phyloP scores from a whole-genome alignment of 2,797 vertebrate species.

The Aselliscus stoliczkanus region DNA sequence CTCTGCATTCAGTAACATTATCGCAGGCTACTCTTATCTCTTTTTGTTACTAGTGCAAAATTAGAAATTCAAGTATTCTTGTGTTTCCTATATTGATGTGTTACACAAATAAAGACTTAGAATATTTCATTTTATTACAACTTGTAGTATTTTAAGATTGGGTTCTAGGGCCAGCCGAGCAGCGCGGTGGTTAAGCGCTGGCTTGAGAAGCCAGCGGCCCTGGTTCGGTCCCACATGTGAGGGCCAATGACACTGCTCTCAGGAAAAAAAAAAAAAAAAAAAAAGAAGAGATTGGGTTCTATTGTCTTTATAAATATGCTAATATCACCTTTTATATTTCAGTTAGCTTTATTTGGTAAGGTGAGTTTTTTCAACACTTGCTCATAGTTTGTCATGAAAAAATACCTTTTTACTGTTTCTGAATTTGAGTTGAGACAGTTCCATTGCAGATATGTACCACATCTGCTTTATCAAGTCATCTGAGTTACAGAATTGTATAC shows the following conservation, averaged over 20 bases:
- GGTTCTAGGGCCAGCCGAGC: too few species aligned
- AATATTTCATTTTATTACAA: neutral
- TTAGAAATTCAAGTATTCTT: neutral
- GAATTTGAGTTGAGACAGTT: neutral
- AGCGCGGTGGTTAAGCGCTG: too few species aligned
- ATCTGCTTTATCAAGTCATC: too few species aligned
- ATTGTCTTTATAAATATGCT: neutral
- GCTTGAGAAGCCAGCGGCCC: too few species aligned
- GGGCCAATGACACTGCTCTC: too few species aligned
- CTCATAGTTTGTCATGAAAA: neutral
- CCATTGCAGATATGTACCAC: too few species aligned
- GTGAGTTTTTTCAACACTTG: neutral
- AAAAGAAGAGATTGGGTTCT: too few species aligned
- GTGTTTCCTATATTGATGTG: neutral
- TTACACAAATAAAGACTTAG: neutral
- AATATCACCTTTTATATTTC: neutral
- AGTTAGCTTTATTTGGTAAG: neutral
- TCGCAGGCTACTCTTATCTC: neutral
- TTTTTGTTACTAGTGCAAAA: neutral
- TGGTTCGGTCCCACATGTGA: too few species aligned
- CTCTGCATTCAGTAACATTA: neutral
- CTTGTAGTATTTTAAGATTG: neutral
- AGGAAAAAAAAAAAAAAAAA: too few species aligned
- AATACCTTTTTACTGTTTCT: neutral
- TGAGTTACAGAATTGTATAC: too few species aligned